Base-by-base conservation (phyloP, 2,797 vertebrate genomes). In the Percopsis omiscomaycus region DNA sequence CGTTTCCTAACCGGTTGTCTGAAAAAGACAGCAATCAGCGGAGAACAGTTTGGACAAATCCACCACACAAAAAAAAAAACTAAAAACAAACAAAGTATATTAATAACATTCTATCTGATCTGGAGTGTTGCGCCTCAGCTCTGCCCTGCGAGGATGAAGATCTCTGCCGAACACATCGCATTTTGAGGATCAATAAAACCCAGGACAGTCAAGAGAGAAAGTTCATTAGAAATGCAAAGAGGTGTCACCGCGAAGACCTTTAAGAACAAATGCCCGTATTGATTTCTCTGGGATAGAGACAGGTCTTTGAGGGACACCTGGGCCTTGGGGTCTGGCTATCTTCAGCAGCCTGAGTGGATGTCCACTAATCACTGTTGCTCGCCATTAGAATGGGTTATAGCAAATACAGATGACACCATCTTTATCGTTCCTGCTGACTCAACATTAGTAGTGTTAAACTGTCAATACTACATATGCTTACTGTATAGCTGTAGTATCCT, bases 211-310 rank as follows among this genome's bases (percentile, higher is more conserved):
- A 64, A 72, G 64, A 58, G 67, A 29, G 70, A 62, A 73, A 77
- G 76, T 77, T 85, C 80, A 84, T 85, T 81, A 78, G 66, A 74
- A 74, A 81, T 84, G 76, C 85, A 87, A 76, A 82, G 79, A 70
- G 72, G 64, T 78, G 83, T 78, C 83, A 82, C 28, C 9, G 78
- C 77, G 69, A 78, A 82, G 83, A 85, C 60, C 62, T 80, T 74
- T 75, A 5, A 73, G 75, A 80, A 81, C 81, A 85, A 79, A 85
- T 72, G 78, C 60, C 55, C 22, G 46, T 69, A 85, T 82, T 68
- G 85, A 85, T 84, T 81, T 78, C 48, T 49, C 28, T 1, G 48
- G n/a, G 48, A 58, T 48, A 50, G 64, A 47, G 70, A 54, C n/a
- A 1, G 12, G 4, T 42, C 58, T 66, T 60, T 59, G 27, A 65